Percentiles rank a stretch among this genome's conserved stretches.
These are phyloP conservation scores for Eudasyphora cyanicolor DNA, from an alignment of 2,888 invertebrate genomes.

Conservation along the genomic window DNA sequence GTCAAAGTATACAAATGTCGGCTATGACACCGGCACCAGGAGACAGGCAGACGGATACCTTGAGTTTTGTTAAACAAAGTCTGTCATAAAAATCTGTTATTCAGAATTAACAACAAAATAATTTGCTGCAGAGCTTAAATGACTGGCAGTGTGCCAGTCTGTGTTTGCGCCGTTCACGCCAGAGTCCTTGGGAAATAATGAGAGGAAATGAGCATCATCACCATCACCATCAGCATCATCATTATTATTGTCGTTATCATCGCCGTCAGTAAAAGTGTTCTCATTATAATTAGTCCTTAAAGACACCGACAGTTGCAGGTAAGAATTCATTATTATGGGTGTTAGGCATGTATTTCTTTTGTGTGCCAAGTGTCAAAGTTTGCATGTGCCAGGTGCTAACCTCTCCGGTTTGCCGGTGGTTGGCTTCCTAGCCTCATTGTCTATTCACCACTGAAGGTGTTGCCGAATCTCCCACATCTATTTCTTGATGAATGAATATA, in stretches of 20 bases:
- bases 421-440: neutral
- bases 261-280: neutral
- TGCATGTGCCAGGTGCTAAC: slow-evolving; percentile 5
- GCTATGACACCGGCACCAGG: too few relatives aligned
- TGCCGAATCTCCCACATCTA: too few relatives aligned
- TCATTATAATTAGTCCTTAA: slow-evolving; percentile 18
- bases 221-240: neutral
- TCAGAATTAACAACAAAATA: neutral
- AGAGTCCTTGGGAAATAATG: neutral
- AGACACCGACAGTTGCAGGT: neutral
- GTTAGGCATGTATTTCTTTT: neutral
- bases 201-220: slow-evolving; percentile 12
- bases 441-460: neutral
- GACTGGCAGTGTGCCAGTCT: neutral
- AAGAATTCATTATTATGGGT: neutral
- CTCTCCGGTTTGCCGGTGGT: neutral
- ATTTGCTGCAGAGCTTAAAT: neutral
- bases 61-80: neutral
- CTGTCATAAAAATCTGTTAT: neutral
- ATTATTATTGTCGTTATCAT: too few relatives aligned
- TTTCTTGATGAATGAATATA: too few relatives aligned
- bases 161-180: neutral
- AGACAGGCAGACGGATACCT: too few relatives aligned
- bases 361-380: slow-evolving; percentile 8
- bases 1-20: neutral